These are phyloP conservation scores for Scytalopus superciliaris DNA, from an alignment of 2,113 vertebrate genomes.

Conservation along the genomic window DNA sequence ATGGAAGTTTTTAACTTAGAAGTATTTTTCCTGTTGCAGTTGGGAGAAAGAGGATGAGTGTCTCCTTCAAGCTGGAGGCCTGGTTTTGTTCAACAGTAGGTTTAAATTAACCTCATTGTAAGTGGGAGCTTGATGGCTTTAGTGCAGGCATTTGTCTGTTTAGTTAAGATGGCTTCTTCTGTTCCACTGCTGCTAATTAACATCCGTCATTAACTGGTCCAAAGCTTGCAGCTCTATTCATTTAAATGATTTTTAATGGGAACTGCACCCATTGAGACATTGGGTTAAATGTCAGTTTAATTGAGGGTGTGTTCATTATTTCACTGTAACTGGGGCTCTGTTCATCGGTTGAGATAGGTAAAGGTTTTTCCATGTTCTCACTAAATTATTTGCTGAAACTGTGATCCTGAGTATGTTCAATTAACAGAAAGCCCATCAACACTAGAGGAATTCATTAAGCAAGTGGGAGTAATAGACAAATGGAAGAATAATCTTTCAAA, in stretches of 20 bases:
- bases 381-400: constrained; percentile 43
- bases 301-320: constrained; percentile 41
- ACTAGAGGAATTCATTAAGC: not conserved
- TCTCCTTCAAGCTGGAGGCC: not conserved
- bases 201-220: constrained; percentile 52
- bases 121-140: constrained; percentile 32
- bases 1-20: not conserved
- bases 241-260: constrained; percentile 52
- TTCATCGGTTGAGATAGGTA: not conserved
- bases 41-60: constrained; percentile 2
- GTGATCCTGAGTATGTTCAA: not conserved
- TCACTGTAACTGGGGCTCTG: constrained; percentile 23
- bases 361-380: not conserved
- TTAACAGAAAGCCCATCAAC: constrained; percentile 22
- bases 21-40: not conserved
- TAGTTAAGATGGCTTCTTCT: constrained; percentile 57
- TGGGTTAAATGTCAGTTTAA: constrained; percentile 64
- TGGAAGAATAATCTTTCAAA: not conserved
- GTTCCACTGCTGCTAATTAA: constrained; percentile 62
- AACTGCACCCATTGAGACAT: not conserved
- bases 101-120: constrained; percentile 68
- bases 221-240: constrained; percentile 43
- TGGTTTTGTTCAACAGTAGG: constrained; percentile 45
- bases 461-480: not conserved
- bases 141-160: constrained; percentile 27